phyloP scores from a whole-genome alignment of 2,113 vertebrate genomes.

The Megatriorchis doriae region DNA sequence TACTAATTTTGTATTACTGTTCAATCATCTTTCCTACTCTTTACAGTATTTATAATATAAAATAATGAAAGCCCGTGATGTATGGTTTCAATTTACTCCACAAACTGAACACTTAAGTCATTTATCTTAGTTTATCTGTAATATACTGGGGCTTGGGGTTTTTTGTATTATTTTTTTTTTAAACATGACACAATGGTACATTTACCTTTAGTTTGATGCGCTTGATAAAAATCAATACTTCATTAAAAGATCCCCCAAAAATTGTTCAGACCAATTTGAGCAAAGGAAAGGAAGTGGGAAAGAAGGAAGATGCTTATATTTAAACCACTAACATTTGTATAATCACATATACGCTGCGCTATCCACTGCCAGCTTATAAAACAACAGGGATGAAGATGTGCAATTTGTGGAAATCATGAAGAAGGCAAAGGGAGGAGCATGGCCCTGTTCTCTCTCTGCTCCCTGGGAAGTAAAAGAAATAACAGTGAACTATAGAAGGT shows the following conservation, averaged over 20 bases:
- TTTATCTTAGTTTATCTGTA: slow-evolving; percentile 83
- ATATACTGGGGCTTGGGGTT: slow-evolving; percentile 63
- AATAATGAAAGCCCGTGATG: slow-evolving; percentile 76
- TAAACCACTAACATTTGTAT: neutral
- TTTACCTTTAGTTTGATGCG: slow-evolving; percentile 79
- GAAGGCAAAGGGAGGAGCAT: neutral
- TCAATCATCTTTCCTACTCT: slow-evolving; percentile 72
- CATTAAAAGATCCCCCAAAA: slow-evolving; percentile 77
- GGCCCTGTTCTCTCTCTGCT: rapidly evolving
- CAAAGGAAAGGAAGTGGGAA: neutral
- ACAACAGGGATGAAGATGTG: neutral
- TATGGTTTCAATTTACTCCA: slow-evolving; percentile 80
- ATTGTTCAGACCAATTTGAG: slow-evolving; percentile 59
- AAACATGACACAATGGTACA: slow-evolving; percentile 69
- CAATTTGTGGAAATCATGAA: rapidly evolving
- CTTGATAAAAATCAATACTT: slow-evolving; percentile 79
- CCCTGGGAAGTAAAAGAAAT: neutral
- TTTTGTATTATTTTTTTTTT: slow-evolving; percentile 60
- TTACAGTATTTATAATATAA: slow-evolving; percentile 71
- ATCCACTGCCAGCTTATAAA: neutral
- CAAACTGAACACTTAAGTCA: slow-evolving; percentile 81
- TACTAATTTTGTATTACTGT: slow-evolving; percentile 69
- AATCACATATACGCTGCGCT: rapidly evolving
- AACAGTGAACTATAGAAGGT: rapidly evolving
- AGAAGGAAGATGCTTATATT: neutral